Percentiles rank a stretch among this genome's conserved stretches.
Conservation (phyloP, 2,797 vertebrate species). For the Enteromius thamalakanensis region DNA sequence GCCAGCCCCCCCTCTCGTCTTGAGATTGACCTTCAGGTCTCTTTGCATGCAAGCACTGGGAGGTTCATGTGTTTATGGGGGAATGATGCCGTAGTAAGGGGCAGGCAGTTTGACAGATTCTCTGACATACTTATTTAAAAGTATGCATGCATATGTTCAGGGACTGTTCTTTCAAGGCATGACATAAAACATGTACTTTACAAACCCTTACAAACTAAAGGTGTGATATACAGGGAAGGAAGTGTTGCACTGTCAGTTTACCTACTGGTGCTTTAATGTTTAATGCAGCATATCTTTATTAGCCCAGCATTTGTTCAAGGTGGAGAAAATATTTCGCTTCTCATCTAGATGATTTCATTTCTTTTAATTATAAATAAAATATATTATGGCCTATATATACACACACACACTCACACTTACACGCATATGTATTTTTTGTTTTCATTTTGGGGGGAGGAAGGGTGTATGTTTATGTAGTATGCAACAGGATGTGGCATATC, state of each 20-base stretch:
- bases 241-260: slow-evolving; percentile 40
- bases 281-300: slow-evolving; percentile 44
- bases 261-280: slow-evolving; percentile 31
- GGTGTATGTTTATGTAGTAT: slow-evolving; percentile 59
- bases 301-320: slow-evolving; percentile 14
- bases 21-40: slow-evolving; percentile 63
- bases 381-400: slow-evolving; percentile 60
- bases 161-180: not conserved
- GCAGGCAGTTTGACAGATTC: slow-evolving; percentile 41
- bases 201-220: slow-evolving; percentile 49
- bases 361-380: slow-evolving; percentile 75
- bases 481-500: slow-evolving; percentile 78
- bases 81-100: slow-evolving; percentile 34
- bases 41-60: slow-evolving; percentile 42
- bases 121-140: slow-evolving; percentile 42
- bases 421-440: slow-evolving; percentile 15
- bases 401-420: not conserved
- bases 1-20: slow-evolving; percentile 54
- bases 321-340: not conserved
- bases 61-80: slow-evolving; percentile 28
- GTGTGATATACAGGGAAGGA: slow-evolving; percentile 49
- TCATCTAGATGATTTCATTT: not conserved
- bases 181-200: slow-evolving; percentile 45
- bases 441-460: slow-evolving; percentile 53
- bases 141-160: slow-evolving; percentile 12